A percentile compares a stretch with the other conserved stretches of the same genome.
phyloP scores from a whole-genome alignment of 2,113 vertebrate species.

The Tragelaphus strepsiceros region DNA sequence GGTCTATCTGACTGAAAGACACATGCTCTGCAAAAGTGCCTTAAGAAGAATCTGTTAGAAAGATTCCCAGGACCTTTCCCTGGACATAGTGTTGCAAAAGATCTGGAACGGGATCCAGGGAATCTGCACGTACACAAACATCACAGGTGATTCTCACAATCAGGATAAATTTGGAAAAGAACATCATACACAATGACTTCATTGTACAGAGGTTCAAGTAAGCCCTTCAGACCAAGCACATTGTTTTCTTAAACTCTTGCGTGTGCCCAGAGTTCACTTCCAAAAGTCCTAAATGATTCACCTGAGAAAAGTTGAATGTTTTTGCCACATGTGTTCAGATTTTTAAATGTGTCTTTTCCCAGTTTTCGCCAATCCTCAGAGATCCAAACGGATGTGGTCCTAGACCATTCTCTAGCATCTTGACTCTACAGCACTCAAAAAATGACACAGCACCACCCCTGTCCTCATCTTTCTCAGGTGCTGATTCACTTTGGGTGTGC shows the following conservation, averaged over 20 bases:
- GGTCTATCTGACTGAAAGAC: neutral
- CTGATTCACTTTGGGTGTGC: conserved; percentile 24
- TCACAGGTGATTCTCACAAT: neutral
- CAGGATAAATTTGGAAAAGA: neutral
- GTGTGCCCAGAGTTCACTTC: neutral
- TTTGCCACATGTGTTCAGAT: neutral
- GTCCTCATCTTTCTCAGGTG: neutral
- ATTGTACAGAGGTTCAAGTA: neutral
- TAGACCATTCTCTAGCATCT: neutral
- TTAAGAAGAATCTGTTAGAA: neutral
- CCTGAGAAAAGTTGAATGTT: neutral
- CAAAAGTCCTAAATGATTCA: neutral
- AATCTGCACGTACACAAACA: neutral
- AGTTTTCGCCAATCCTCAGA: neutral
- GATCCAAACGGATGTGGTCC: neutral
- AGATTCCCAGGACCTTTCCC: neutral
- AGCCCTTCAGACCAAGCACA: neutral
- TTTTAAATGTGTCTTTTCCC: neutral
- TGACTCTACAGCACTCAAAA: fast-evolving
- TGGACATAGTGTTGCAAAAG: neutral
- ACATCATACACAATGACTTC: neutral
- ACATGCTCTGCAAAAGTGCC: neutral
- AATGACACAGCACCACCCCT: neutral
- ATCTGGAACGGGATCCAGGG: neutral
- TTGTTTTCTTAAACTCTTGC: neutral